Conservation (phyloP, 2,113 vertebrate species). For the Perccottus glenii region DNA sequence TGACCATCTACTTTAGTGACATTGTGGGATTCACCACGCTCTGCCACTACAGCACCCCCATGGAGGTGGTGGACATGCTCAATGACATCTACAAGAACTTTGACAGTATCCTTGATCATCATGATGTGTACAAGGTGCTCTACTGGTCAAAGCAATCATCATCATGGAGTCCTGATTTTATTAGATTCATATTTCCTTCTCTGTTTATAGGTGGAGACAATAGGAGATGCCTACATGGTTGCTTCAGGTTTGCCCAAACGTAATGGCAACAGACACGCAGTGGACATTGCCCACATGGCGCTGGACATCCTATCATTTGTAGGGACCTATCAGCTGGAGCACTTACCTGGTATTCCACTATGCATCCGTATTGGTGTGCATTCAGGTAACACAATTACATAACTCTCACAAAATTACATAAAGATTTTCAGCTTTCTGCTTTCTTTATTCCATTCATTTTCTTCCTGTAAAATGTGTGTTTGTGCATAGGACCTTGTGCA, state of each 20-base stretch:
- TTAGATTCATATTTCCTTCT: not conserved
- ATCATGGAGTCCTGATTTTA: not conserved
- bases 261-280: conserved; percentile 91
- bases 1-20: conserved; percentile 98
- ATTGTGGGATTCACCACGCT: conserved; percentile 98
- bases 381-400: conserved; percentile 82
- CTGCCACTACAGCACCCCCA: conserved; percentile 97
- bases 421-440: no score
- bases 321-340: conserved; percentile 90
- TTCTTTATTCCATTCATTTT: no score
- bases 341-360: conserved; percentile 92
- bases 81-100: conserved; percentile 98
- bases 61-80: conserved; percentile 99
- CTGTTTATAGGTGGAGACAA: conserved; percentile 90
- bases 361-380: conserved; percentile 99
- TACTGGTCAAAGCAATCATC: not conserved
- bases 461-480: not conserved
- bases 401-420: no score
- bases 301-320: conserved; percentile 95
- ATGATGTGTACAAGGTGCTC: conserved; percentile 96
- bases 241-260: conserved; percentile 92
- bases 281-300: conserved; percentile 96
- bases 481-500: conserved; percentile 88
- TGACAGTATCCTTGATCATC: conserved; percentile 93
- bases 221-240: conserved; percentile 98